These are phyloP conservation scores for Lophotriccus pileatus DNA, from an alignment of 2,797 vertebrate species.

Conservation along the genomic window DNA sequence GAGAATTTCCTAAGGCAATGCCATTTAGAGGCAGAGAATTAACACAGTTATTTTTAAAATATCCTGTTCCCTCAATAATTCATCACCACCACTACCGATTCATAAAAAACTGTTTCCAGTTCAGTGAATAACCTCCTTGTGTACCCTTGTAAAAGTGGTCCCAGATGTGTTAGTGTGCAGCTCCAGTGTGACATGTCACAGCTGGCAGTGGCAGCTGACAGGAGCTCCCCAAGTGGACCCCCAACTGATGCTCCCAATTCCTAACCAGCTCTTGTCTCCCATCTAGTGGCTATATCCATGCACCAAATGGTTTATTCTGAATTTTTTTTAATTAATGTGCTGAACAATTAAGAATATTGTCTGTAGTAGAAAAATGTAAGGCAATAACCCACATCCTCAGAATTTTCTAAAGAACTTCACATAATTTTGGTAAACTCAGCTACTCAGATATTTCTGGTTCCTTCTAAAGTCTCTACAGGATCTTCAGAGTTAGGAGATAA, in stretches of 20 bases:
- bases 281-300: slow-evolving; percentile 32
- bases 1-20: neutral
- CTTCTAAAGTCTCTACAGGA: neutral
- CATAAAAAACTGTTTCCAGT: neutral
- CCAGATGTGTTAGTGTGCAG: neutral
- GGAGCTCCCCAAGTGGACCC: neutral
- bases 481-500: neutral
- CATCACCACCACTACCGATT: neutral
- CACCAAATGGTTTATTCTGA: neutral
- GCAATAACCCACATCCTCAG: neutral
- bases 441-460: neutral
- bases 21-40: neutral
- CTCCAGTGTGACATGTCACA: neutral
- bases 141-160: neutral
- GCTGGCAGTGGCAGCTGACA: neutral
- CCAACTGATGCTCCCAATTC: neutral
- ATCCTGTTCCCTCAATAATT: neutral
- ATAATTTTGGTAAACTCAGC: neutral
- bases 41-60: neutral
- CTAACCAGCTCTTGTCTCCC: slow-evolving; percentile 41
- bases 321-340: neutral
- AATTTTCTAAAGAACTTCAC: neutral
- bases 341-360: neutral
- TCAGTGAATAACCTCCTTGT: neutral
- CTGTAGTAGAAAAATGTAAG: neutral